Evolutionary conservation across 2,113 vertebrate species (phyloP).

Genomic region (Nerophis lumbriciformis): DNA sequence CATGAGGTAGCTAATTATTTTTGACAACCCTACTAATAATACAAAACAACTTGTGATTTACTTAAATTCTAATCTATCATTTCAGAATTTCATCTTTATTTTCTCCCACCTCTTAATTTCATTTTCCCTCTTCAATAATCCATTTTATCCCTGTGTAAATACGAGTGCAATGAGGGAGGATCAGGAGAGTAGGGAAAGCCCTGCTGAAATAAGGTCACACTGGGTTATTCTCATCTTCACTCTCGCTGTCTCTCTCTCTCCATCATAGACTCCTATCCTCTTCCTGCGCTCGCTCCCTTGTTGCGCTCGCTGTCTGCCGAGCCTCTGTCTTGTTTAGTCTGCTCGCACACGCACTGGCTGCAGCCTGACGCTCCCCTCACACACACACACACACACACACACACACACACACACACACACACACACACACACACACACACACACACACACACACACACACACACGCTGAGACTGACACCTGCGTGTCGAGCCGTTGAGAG

Average conservation of each 20-base stretch:
- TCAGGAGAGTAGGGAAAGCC: constrained; percentile 44
- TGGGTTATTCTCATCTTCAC: constrained; percentile 57
- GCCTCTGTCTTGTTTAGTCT: constrained; percentile 49
- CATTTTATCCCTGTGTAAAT: constrained; percentile 59
- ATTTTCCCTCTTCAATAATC: constrained; percentile 54
- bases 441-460: constrained; percentile 17
- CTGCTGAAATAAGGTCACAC: constrained; percentile 54
- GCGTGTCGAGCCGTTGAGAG: constrained; percentile 62
- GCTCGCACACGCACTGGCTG: constrained; percentile 13
- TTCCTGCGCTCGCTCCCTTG: constrained; percentile 26
- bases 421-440: constrained; percentile 3
- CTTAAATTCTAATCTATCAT: constrained; percentile 14
- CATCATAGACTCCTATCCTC: constrained; percentile 7
- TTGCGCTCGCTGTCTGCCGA: constrained; percentile 45
- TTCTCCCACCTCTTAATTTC: constrained; percentile 1
- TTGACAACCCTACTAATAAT: background rate
- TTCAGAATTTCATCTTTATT: constrained; percentile 39
- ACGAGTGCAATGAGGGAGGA: constrained; percentile 55
- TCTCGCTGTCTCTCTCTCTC: constrained; percentile 25
- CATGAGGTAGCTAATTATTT: too few relatives aligned
- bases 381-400: constrained; percentile 12
- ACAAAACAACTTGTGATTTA: constrained; percentile 10
- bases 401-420: constrained; percentile 5
- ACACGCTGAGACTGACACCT: constrained; percentile 53
- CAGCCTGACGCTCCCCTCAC: background rate